Conservation (phyloP, 2,113 vertebrate genomes). For the Apus apus region DNA sequence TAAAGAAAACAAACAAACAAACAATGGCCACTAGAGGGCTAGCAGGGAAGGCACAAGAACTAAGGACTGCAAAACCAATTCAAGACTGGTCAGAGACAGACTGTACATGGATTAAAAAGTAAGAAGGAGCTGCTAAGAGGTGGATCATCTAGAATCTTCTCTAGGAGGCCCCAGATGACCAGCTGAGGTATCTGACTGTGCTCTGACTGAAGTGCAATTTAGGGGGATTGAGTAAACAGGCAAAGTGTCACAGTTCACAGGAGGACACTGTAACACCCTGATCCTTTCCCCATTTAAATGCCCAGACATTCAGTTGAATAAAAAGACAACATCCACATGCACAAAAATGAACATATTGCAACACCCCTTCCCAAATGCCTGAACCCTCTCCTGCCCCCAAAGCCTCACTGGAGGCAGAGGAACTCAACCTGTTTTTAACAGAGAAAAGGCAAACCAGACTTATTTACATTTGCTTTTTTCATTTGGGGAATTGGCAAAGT, state of each 20-base stretch:
- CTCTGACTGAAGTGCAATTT: not conserved
- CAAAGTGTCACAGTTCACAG: not conserved
- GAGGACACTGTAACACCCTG: not conserved
- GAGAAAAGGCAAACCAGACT: not conserved
- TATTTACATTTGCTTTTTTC: not conserved
- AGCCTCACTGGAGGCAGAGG: not conserved
- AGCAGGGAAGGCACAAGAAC: not conserved
- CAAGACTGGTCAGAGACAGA: not conserved
- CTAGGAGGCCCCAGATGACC: rapidly evolving
- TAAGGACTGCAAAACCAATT: not conserved
- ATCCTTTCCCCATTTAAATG: not conserved
- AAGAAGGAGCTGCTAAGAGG: not conserved
- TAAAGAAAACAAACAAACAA: too few relatives aligned
- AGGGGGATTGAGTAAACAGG: not conserved
- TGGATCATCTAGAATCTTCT: not conserved
- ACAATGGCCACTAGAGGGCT: not conserved
- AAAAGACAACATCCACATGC: not conserved
- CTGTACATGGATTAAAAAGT: not conserved
- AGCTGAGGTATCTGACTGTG: not conserved
- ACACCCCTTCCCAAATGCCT: not conserved
- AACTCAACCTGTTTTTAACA: not conserved
- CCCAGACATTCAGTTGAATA: not conserved
- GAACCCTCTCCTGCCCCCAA: not conserved
- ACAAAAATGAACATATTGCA: not conserved
- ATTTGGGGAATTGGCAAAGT: not conserved